Evolutionary conservation across 2,888 invertebrate genomes (phyloP), one percentile per base, ranked within the genome.

Genomic region (Pterostichus niger): DNA sequence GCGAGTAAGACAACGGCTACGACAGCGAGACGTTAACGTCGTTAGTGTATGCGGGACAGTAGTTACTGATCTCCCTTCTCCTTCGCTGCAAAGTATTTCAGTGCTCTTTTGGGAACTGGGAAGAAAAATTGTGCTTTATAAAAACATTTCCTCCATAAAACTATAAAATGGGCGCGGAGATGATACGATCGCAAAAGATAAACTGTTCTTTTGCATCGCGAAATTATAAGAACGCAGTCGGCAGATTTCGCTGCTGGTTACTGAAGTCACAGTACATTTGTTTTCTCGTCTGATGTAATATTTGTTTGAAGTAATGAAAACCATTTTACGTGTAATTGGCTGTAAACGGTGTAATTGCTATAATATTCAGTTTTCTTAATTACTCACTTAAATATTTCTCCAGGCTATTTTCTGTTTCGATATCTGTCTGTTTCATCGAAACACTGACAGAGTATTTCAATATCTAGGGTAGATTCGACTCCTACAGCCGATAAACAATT

Each of bases 41-140:
- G 49, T 75, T 24, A 52, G 31, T 33, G n/a, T 46, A 75, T 52
- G 40, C 75, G 49, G 31, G 33, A 52, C 52, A 49, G 49, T 52
- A 75, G 49, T 49, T 31, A 24, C 31, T n/a, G 75, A 52, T 75
- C 75, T 75, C 11, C 33, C 40, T 40, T 9, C 5, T 40, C 7
- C 40, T 24, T 24, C 40, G 40, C 6, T 56, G 71, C 46, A 82
- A 82, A 82, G 82, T 82, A 82, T 82, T 82, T 82, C 82, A 82
- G 49, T 82, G 82, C 82, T 75, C 82, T 82, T 73, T 82, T 59
- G 82, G 82, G 82, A 82, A 24, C 75, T 59, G 44, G 79, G 85
- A 87, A 88, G 89, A 89, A 89, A 89, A 89, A 89, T 89, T 88
- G 87, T 86, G 88, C 87, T 89, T 89, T 89, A 89, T 89, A 89